Conservation (phyloP, 1,140 invertebrate genomes). For the Arion vulgaris region DNA sequence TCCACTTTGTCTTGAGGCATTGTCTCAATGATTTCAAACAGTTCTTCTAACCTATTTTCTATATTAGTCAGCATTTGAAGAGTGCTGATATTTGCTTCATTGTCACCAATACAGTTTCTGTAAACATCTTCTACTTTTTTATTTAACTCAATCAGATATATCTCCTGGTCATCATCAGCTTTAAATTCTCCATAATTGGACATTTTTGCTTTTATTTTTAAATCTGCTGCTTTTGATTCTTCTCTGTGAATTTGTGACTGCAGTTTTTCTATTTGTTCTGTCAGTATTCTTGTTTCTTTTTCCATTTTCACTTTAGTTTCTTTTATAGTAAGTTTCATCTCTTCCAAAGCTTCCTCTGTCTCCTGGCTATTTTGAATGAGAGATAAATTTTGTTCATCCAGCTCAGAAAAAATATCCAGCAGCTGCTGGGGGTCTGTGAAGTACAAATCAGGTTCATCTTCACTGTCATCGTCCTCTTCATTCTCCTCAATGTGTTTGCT, state of each 20-base stretch:
- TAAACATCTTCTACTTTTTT: constrained; percentile 73
- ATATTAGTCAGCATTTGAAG: constrained; percentile 73
- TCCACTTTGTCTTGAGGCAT: constrained; percentile 73
- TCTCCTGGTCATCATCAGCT: constrained; percentile 72
- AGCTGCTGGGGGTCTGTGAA: constrained; percentile 72
- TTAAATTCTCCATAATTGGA: constrained; percentile 73
- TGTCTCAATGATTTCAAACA: constrained; percentile 73
- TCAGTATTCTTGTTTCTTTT: constrained; percentile 70
- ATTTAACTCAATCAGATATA: constrained; percentile 69
- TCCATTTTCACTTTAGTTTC: constrained; percentile 71
- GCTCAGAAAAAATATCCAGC: constrained; percentile 72
- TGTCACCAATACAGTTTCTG: constrained; percentile 71
- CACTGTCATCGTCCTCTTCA: constrained; percentile 51
- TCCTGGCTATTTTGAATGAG: constrained; percentile 74
- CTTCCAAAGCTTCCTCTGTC: constrained; percentile 73
- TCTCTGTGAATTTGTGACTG: constrained; percentile 69
- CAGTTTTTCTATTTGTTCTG: constrained; percentile 72
- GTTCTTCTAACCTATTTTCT: constrained; percentile 72
- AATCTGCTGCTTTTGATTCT: constrained; percentile 68
- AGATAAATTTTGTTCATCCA: constrained; percentile 73
- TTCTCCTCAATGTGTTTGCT: constrained; percentile 4
- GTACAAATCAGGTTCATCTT: constrained; percentile 61
- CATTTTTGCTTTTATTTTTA: constrained; percentile 72
- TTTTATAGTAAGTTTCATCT: constrained; percentile 73
- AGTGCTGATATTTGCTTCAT: constrained; percentile 73